phyloP scores from a whole-genome alignment of 2,888 invertebrate species.

The Herminia tarsipennalis region DNA sequence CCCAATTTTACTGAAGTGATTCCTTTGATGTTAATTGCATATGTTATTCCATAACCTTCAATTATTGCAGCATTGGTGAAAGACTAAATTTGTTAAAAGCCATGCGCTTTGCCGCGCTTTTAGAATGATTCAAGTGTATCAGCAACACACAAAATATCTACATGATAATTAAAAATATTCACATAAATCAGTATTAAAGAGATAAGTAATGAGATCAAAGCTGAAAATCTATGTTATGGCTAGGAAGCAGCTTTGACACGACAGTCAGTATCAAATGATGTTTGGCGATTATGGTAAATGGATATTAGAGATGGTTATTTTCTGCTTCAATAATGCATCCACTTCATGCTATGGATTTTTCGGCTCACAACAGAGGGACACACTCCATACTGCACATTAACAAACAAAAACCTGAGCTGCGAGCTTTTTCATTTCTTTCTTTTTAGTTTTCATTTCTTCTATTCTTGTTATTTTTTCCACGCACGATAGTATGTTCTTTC shows the following conservation, averaged over 20 bases:
- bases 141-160: slow-evolving; percentile 18
- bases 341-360: slow-evolving; percentile 63
- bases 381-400: slow-evolving; percentile 69
- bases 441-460: slow-evolving; percentile 74
- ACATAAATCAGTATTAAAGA: slow-evolving; percentile 34
- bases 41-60: no score
- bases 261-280: slow-evolving; percentile 36
- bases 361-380: slow-evolving; percentile 61
- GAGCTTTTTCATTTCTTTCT: slow-evolving; percentile 55
- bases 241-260: slow-evolving; percentile 39
- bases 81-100: no score
- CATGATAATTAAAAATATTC: slow-evolving; percentile 27
- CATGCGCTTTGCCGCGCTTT: no score
- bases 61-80: no score
- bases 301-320: slow-evolving; percentile 48
- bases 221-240: slow-evolving; percentile 42
- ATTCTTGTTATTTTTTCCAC: slow-evolving; percentile 77
- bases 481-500: slow-evolving; percentile 77
- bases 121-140: no score
- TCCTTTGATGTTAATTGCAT: no score
- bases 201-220: slow-evolving; percentile 34
- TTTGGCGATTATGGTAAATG: slow-evolving; percentile 27
- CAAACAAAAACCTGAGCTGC: slow-evolving; percentile 73
- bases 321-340: slow-evolving; percentile 44
- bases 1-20: no score